Evolutionary conservation across 2,888 invertebrate genomes (phyloP).

Genomic region (Heliconius aoede): DNA sequence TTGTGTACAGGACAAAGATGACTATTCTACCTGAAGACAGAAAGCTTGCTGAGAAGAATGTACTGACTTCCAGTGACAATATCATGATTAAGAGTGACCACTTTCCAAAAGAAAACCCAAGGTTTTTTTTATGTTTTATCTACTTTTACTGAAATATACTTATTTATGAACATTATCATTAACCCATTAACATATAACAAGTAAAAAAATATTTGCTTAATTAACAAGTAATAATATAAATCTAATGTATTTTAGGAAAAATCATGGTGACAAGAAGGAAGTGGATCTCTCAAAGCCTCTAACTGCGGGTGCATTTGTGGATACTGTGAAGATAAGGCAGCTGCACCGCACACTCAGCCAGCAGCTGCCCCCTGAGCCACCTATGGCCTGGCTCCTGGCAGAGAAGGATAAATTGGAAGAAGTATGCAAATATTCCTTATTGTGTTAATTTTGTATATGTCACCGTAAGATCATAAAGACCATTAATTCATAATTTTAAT

Average conservation of each 20-base stretch:
- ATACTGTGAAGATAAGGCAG: constrained; percentile 84
- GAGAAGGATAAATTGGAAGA: constrained; percentile 72
- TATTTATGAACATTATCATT: too few relatives aligned
- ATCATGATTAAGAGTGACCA: constrained; percentile 96
- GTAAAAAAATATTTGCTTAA: too few relatives aligned
- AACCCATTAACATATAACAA: too few relatives aligned
- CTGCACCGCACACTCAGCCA: constrained; percentile 68
- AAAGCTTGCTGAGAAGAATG: constrained; percentile 75
- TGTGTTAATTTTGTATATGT: too few relatives aligned
- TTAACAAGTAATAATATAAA: background rate
- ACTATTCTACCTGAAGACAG: constrained; percentile 92
- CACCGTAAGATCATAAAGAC: too few relatives aligned
- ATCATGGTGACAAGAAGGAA: constrained; percentile 83
- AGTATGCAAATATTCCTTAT: constrained; percentile 51
- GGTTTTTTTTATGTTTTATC: constrained; percentile 69
- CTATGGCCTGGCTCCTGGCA: constrained; percentile 70
- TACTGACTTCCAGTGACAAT: constrained; percentile 61
- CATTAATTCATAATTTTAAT: too few relatives aligned
- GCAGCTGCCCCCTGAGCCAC: constrained; percentile 72
- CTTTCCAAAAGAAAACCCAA: constrained; percentile 86
- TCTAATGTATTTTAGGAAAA: constrained; percentile 39
- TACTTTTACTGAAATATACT: background rate
- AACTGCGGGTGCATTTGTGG: constrained; percentile 91
- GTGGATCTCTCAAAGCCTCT: constrained; percentile 88
- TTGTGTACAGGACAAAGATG: constrained; percentile 95